Percentiles rank a stretch among this genome's conserved stretches.
Conservation (phyloP, 53 echinoderm and acorn worm genomes). For the Stichopus horrens region DNA sequence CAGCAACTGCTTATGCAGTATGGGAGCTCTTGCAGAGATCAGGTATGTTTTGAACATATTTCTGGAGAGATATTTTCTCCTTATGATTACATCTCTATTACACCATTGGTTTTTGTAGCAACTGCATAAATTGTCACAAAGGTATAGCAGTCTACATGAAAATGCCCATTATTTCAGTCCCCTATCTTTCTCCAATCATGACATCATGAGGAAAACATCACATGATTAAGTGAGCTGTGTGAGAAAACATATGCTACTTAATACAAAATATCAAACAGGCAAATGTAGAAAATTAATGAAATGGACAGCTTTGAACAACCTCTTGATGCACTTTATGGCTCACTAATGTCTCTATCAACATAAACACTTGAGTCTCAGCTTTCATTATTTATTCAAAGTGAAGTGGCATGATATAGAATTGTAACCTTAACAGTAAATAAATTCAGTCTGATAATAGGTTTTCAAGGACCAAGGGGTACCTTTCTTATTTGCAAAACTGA, state of each 20-base stretch:
- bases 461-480: not conserved
- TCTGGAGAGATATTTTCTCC: not conserved
- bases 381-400: not conserved
- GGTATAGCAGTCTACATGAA: no score
- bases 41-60: constrained; percentile 40
- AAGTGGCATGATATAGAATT: not conserved
- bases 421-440: not conserved
- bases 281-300: no score
- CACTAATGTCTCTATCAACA: not conserved
- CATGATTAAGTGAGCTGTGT: no score
- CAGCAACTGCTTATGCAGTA: constrained; percentile 85
- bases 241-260: no score
- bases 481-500: no score
- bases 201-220: no score
- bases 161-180: no score
- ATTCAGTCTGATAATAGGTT: not conserved
- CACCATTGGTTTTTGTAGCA: not conserved
- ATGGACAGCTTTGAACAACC: no score
- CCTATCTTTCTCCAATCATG: no score
- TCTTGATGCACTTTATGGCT: no score
- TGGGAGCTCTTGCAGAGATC: constrained; percentile 79
- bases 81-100: not conserved
- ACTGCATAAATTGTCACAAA: not conserved
- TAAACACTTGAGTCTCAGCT: not conserved
- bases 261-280: no score